Evolutionary conservation across 1,140 invertebrate species (phyloP).

Genomic region (Ylistrum balloti): DNA sequence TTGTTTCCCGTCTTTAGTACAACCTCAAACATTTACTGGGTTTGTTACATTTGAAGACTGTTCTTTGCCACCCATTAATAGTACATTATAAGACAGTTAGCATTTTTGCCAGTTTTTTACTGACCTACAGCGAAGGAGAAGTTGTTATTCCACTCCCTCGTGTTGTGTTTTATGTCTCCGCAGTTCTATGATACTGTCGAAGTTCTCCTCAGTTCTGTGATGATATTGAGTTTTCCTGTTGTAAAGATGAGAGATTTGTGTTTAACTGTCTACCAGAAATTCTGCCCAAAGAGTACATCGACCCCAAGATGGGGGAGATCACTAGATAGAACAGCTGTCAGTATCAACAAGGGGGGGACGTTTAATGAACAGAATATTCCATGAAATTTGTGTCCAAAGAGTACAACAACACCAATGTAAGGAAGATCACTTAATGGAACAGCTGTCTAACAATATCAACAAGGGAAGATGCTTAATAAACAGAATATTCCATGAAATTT

Average conservation of each 20-base stretch:
- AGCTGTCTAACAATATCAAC: not conserved
- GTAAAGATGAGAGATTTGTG: slow-evolving; percentile 9
- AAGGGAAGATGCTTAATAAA: not conserved
- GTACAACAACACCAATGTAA: not conserved
- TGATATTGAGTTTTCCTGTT: not conserved
- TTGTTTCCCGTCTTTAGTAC: not conserved
- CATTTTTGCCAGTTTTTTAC: slow-evolving; percentile 35
- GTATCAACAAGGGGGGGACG: not conserved
- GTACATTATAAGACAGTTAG: slow-evolving; percentile 27
- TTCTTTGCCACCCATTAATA: not conserved
- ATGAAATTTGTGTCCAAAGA: not conserved
- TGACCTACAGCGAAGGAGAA: not conserved
- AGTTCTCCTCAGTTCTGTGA: not conserved
- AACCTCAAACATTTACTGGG: not conserved
- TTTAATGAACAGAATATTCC: not conserved
- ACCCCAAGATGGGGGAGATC: not conserved
- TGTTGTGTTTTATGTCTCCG: slow-evolving; percentile 3
- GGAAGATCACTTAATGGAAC: not conserved
- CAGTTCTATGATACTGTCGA: not conserved
- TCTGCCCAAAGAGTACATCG: slow-evolving; percentile 19
- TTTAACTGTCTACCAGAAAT: slow-evolving; percentile 26
- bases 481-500: not conserved
- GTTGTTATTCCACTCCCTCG: not conserved
- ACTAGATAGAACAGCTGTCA: not conserved
- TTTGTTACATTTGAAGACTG: not conserved